These are phyloP conservation scores for Gastrophysa polygoni DNA, from an alignment of 2,888 invertebrate species.

Conservation along the genomic window DNA sequence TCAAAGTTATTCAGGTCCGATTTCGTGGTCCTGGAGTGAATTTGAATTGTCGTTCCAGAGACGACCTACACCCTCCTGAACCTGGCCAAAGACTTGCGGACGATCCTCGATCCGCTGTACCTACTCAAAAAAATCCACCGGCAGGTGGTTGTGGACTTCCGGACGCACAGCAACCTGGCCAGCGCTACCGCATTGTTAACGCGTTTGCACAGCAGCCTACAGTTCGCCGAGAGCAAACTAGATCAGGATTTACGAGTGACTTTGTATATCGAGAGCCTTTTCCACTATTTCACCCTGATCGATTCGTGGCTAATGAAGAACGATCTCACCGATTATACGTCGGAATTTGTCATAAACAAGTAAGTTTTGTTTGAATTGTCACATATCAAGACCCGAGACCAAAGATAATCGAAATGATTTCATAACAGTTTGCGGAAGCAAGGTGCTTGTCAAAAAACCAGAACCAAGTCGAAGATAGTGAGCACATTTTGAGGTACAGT, in stretches of 20 bases:
- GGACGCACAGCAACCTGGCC: constrained; percentile 34
- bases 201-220: constrained; percentile 45
- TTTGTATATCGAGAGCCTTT: constrained; percentile 52
- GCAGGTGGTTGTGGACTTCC: constrained; percentile 41
- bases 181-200: constrained; percentile 48
- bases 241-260: constrained; percentile 53
- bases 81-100: constrained; percentile 43
- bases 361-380: constrained; percentile 14
- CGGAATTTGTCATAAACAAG: constrained; percentile 51
- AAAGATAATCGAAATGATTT: too few species aligned
- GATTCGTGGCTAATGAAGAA: constrained; percentile 53
- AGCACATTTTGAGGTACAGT: too few species aligned
- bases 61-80: constrained; percentile 50
- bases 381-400: neutral
- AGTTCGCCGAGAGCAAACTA: constrained; percentile 44
- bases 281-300: constrained; percentile 51
- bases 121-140: constrained; percentile 47
- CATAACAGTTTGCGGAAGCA: too few species aligned
- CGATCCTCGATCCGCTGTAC: constrained; percentile 46
- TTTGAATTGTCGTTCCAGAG: constrained; percentile 48
- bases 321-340: constrained; percentile 49
- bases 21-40: too few species aligned
- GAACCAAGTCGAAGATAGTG: too few species aligned
- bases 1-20: too few species aligned
- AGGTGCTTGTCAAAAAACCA: too few species aligned